Evolutionary conservation across 2,797 vertebrate genomes (phyloP), one percentile per base, ranked within the genome.

Genomic region (Telmatherina bonti): DNA sequence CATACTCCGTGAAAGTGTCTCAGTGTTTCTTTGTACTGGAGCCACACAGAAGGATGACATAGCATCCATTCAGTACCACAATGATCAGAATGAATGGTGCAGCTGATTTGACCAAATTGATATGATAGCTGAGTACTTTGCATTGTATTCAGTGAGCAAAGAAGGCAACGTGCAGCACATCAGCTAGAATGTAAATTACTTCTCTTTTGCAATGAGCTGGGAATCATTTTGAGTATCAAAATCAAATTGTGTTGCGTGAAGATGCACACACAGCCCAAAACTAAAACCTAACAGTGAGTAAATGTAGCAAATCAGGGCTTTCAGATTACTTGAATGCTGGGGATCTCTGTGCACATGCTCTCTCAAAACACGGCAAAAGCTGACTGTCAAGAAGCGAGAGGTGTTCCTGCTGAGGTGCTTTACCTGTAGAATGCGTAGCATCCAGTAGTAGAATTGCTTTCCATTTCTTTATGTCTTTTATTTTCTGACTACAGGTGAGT

Each of bases 281-380:
- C 45, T n/a, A n/a, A 47, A 2, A 6, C 57, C 52, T 53, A 54
- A 11, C 30, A 7, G 29, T 16, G 41, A 59, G 81, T 70, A 51
- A 53, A 70, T 47, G 15, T 18, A 0, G 52, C 72, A 66, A 73
- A 75, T 84, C 78, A 57, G 63, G 67, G 66, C 81, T 76, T 57
- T 83, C 69, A 26, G 73, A 68, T 67, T 66, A 22, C 45, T 47
- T 22, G 20, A 4, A 6, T 10, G 11, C 9, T 11, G 11, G n/a
- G 47, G 1, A 49, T 43, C 41, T 43, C 18, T 43, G 47, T 49
- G n/a, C 45, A 49, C n/a, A 12, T 49, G 47, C n/a, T 22, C 9
- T 24, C 22, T 24, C 10, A 24, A 24, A 10, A 49, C 8, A 49
- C 22, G 2, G 9, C 22, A 4, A 22, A 49, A 24, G 47, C n/a